Conservation (phyloP, 23 tunicate genomes). For the Botrylloides violaceus region DNA sequence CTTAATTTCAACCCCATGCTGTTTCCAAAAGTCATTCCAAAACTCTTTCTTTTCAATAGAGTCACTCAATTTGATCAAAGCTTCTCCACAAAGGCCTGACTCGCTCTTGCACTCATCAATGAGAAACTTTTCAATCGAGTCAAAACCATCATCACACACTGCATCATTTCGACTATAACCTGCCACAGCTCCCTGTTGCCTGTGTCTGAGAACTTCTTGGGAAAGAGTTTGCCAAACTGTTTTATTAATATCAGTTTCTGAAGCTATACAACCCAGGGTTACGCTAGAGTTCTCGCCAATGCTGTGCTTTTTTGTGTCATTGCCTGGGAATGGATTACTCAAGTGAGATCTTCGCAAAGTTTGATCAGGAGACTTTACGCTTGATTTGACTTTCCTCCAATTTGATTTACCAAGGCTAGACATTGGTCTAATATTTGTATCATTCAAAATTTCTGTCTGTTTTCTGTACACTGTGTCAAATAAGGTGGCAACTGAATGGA, state of each 20-base stretch:
- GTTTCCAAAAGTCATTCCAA: conserved; percentile 10
- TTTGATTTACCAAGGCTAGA: neutral
- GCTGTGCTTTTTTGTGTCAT: neutral
- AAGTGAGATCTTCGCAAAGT: neutral
- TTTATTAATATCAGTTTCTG: conserved; percentile 12
- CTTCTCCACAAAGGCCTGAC: neutral
- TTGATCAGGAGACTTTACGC: neutral
- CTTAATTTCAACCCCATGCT: conserved; percentile 11
- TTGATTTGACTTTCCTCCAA: neutral
- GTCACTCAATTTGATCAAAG: neutral
- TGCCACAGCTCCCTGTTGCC: neutral
- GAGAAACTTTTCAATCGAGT: neutral
- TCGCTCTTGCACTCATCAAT: neutral
- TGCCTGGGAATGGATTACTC: neutral
- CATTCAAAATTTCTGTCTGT: neutral
- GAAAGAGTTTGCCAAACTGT: conserved; percentile 10
- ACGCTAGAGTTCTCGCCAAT: neutral
- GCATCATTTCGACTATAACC: neutral
- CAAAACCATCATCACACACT: too few relatives aligned
- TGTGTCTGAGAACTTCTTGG: neutral
- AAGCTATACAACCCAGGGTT: neutral
- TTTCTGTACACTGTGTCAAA: conserved; percentile 3
- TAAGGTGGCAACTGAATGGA: conserved; percentile 3
- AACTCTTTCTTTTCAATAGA: neutral
- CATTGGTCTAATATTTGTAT: neutral